These are phyloP conservation scores for Pipa parva DNA, from an alignment of 2,113 vertebrate species.

Conservation along the genomic window DNA sequence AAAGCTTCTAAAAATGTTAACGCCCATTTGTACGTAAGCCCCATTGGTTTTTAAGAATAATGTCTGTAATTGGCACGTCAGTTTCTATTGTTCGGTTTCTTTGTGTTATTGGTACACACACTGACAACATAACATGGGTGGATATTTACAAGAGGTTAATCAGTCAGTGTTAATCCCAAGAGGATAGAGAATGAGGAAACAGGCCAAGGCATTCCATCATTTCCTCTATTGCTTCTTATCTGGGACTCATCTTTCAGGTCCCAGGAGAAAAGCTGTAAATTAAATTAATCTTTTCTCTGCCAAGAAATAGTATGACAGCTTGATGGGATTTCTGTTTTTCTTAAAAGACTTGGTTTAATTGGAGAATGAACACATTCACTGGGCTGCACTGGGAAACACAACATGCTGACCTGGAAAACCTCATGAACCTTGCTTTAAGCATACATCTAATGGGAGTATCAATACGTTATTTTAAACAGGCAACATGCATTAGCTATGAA, in stretches of 20 bases:
- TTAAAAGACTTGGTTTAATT: slow-evolving; percentile 31
- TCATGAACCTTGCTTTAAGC: slow-evolving; percentile 8
- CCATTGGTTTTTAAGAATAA: no score
- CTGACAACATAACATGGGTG: slow-evolving; percentile 5
- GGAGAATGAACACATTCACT: slow-evolving; percentile 30
- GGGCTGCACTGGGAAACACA: slow-evolving; percentile 3
- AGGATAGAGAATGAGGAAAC: slow-evolving; percentile 16
- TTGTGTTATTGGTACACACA: slow-evolving; percentile 13
- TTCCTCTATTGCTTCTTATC: slow-evolving; percentile 33
- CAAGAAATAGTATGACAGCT: slow-evolving; percentile 38
- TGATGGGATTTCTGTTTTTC: slow-evolving; percentile 28
- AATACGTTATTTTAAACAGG: neutral
- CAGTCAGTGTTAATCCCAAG: slow-evolving; percentile 6
- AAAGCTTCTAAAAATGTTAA: no score
- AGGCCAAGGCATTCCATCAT: slow-evolving; percentile 27
- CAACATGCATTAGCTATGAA: neutral
- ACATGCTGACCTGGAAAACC: slow-evolving; percentile 2
- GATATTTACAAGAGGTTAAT: slow-evolving; percentile 34
- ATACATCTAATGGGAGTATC: neutral
- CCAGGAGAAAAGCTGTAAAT: slow-evolving; percentile 19
- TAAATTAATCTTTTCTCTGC: slow-evolving; percentile 40
- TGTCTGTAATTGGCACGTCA: no score
- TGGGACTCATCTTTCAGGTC: slow-evolving; percentile 31
- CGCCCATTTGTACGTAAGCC: no score
- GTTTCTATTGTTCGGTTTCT: slow-evolving; percentile 9